A percentile compares a stretch with the other conserved stretches of the same genome.
These are phyloP conservation scores for Druceiella hillmani DNA, from an alignment of 2,888 invertebrate genomes.

Conservation along the genomic window DNA sequence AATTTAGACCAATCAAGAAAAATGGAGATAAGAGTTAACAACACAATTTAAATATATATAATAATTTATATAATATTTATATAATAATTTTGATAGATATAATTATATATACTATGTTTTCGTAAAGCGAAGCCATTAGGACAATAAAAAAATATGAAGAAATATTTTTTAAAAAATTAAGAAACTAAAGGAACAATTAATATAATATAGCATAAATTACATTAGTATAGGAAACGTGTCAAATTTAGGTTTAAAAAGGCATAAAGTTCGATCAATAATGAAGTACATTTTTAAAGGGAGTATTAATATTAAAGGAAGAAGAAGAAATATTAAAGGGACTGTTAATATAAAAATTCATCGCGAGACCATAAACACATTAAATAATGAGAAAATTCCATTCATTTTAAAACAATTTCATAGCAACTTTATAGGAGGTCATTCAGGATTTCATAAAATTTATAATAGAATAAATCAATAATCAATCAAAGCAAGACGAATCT, in stretches of 20 bases:
- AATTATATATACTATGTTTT: too few species aligned
- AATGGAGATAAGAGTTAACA: background rate
- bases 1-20: too few species aligned
- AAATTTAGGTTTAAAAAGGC: background rate
- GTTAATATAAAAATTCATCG: slow-evolving; percentile 4
- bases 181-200: background rate
- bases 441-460: slow-evolving; percentile 9
- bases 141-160: slow-evolving; percentile 17
- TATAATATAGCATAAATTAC: slow-evolving; percentile 3
- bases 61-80: too few species aligned
- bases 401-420: slow-evolving; percentile 3
- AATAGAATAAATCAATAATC: slow-evolving; percentile 23
- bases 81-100: too few species aligned
- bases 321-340: too few species aligned
- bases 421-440: slow-evolving; percentile 6
- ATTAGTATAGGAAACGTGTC: slow-evolving; percentile 3
- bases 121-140: slow-evolving; percentile 17
- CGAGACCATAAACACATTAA: slow-evolving; percentile 3
- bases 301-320: too few species aligned
- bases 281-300: slow-evolving; percentile 6
- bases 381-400: slow-evolving; percentile 3
- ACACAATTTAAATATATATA: too few species aligned
- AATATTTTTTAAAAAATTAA: slow-evolving; percentile 12
- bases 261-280: slow-evolving; percentile 8
- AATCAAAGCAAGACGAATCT: slow-evolving; percentile 23